Conservation (phyloP, 1,140 invertebrate genomes). For the Trichonephila clavipes region DNA sequence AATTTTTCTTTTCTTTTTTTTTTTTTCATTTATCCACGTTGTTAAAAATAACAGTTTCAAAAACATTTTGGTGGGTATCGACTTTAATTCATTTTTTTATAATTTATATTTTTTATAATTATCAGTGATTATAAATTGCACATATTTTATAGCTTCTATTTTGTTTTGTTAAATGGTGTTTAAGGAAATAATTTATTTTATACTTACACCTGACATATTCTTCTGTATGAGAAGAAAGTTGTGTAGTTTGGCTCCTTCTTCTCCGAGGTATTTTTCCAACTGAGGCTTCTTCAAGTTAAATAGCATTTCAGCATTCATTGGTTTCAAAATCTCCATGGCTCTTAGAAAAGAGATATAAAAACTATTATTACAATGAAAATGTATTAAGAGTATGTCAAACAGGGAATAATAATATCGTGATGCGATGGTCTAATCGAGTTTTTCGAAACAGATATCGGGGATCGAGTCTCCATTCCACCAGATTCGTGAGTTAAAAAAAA, state of each 20-base stretch:
- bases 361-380: too few species aligned
- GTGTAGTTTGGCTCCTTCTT: constrained; percentile 66
- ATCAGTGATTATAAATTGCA: neutral
- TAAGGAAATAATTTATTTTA: neutral
- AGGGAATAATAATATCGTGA: too few species aligned
- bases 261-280: constrained; percentile 66
- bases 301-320: constrained; percentile 61
- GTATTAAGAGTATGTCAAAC: too few species aligned
- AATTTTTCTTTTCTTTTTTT: too few species aligned
- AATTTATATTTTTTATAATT: neutral
- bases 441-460: too few species aligned
- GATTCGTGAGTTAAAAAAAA: too few species aligned
- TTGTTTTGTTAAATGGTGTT: too few species aligned
- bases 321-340: constrained; percentile 42
- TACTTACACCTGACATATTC: constrained; percentile 73
- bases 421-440: too few species aligned
- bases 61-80: neutral
- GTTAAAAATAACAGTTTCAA: neutral
- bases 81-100: neutral
- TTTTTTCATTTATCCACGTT: too few species aligned
- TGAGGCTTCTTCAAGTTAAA: constrained; percentile 60
- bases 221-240: constrained; percentile 64
- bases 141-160: too few species aligned
- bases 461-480: too few species aligned
- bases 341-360: neutral